phyloP scores from a whole-genome alignment of 2,113 vertebrate species.

The Nymphicus hollandicus region DNA sequence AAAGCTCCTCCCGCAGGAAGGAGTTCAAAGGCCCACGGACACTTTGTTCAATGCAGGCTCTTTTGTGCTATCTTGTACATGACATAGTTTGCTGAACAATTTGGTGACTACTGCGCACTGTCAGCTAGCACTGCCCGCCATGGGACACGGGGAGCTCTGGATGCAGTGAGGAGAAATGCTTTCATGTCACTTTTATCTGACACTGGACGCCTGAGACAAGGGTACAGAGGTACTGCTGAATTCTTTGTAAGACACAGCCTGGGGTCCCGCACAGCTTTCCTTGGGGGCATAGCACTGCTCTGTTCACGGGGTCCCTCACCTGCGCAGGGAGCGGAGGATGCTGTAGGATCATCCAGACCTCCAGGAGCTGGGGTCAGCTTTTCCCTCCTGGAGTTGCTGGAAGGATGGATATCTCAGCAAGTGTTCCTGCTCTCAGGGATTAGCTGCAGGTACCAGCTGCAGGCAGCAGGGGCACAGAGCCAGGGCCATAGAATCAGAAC shows the following conservation, averaged over 20 bases:
- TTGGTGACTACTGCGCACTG: not conserved
- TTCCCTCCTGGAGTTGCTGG: not conserved
- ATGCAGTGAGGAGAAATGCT: not conserved
- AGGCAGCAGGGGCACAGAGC: not conserved
- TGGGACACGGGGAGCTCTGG: not conserved
- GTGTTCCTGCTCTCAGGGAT: not conserved
- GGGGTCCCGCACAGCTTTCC: not conserved
- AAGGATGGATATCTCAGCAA: accelerated
- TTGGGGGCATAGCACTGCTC: accelerated
- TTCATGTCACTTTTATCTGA: constrained; percentile 25
- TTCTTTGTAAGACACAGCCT: not conserved
- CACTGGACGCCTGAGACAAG: constrained; percentile 4
- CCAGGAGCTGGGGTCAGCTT: not conserved
- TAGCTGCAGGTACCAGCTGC: not conserved
- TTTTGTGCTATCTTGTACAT: constrained; percentile 37
- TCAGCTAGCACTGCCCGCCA: not conserved
- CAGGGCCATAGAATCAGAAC: not conserved
- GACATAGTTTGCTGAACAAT: constrained; percentile 45
- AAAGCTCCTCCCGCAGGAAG: constrained; percentile 9
- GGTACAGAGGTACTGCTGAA: not conserved
- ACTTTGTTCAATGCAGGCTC: not conserved
- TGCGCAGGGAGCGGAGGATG: not conserved
- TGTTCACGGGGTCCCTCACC: not conserved
- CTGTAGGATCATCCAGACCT: not conserved
- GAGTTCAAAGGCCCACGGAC: constrained; percentile 27